A percentile compares a stretch with the other conserved stretches of the same genome.
These are phyloP conservation scores for Drosophila glabriapex DNA, from an alignment of 2,888 invertebrate species.

Conservation along the genomic window DNA sequence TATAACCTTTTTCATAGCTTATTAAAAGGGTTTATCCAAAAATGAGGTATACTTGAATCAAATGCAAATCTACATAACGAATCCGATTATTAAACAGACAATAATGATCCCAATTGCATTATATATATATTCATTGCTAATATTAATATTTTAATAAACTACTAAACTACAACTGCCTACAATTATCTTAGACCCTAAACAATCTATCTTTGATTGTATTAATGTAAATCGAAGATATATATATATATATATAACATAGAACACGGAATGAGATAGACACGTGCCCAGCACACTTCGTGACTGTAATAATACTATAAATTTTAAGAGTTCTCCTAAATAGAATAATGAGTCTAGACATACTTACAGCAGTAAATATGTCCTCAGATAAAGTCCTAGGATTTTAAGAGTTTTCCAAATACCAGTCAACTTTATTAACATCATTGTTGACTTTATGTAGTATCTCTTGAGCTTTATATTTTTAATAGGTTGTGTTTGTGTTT, in stretches of 20 bases:
- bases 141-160: background rate
- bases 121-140: no score
- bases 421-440: background rate
- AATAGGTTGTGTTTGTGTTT: background rate
- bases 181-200: background rate
- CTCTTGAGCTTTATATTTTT: background rate
- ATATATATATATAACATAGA: accelerated
- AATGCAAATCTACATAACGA: background rate
- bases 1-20: slow-evolving; percentile 6
- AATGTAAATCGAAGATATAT: background rate
- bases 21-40: slow-evolving; percentile 1
- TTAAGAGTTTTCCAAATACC: background rate
- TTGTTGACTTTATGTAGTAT: background rate
- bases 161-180: background rate
- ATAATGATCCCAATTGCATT: background rate
- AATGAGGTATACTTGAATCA: background rate
- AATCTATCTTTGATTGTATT: background rate
- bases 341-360: background rate
- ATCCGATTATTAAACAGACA: background rate
- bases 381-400: background rate
- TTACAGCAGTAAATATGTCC: background rate
- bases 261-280: background rate
- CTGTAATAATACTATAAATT: background rate
- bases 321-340: background rate
- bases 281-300: background rate